Evolutionary conservation across 2,113 vertebrate species (phyloP).

Genomic region (Equus przewalskii): DNA sequence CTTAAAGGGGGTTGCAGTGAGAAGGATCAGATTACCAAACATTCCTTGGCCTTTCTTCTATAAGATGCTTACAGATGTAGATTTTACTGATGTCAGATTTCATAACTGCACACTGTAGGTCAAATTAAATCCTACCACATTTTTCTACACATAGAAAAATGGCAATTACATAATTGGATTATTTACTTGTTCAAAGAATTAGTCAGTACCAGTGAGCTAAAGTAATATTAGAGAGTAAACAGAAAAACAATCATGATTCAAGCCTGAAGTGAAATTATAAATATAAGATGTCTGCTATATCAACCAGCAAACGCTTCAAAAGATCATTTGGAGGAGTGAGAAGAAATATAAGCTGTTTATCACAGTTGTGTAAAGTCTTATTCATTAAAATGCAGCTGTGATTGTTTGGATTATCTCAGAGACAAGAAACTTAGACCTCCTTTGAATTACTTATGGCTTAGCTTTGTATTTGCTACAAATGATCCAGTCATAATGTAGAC

Average conservation of each 20-base stretch:
- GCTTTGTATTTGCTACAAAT: constrained; percentile 23
- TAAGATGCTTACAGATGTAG: constrained; percentile 22
- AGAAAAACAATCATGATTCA: constrained; percentile 53
- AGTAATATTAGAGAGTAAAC: constrained; percentile 51
- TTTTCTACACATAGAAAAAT: constrained; percentile 49
- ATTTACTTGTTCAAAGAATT: constrained; percentile 59
- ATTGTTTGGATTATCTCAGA: constrained; percentile 53
- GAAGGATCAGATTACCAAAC: neutral
- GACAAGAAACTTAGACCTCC: neutral
- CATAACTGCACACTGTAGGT: neutral
- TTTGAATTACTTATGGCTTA: constrained; percentile 49
- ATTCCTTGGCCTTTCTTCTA: neutral
- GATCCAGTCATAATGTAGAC: constrained; percentile 30
- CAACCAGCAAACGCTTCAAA: constrained; percentile 28
- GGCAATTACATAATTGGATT: constrained; percentile 50
- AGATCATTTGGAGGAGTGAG: constrained; percentile 8
- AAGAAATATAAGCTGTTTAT: constrained; percentile 28
- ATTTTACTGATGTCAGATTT: constrained; percentile 34
- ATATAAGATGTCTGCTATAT: constrained; percentile 47
- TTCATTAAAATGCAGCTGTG: constrained; percentile 6
- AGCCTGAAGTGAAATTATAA: constrained; percentile 49
- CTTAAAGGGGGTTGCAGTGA: neutral
- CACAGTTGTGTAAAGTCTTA: neutral
- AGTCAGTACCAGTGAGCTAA: constrained; percentile 28
- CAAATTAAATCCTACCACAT: constrained; percentile 13